phyloP scores from a whole-genome alignment of 2,888 invertebrate genomes.

The Agelastica alni region DNA sequence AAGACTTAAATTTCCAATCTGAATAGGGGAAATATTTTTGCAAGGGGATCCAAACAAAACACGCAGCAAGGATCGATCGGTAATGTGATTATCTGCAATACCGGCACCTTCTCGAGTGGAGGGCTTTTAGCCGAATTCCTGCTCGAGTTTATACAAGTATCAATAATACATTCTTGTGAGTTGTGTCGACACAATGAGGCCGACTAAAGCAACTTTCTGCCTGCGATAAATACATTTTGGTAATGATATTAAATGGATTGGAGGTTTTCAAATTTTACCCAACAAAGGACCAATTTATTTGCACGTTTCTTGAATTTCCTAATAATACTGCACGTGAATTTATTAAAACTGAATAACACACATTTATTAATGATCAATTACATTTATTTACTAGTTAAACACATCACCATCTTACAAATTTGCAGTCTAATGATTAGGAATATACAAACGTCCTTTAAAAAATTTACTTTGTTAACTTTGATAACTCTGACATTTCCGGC shows the following conservation, averaged over 20 bases:
- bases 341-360: too few relatives aligned
- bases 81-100: constrained; percentile 51
- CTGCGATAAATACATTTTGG: not conserved
- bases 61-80: constrained; percentile 43
- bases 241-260: not conserved
- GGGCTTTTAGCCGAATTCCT: constrained; percentile 52
- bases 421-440: too few relatives aligned
- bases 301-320: too few relatives aligned
- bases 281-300: too few relatives aligned
- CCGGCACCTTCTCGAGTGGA: constrained; percentile 48
- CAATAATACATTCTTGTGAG: constrained; percentile 48
- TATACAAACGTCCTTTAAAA: too few relatives aligned
- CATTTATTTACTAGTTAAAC: too few relatives aligned
- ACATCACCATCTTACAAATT: too few relatives aligned
- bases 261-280: too few relatives aligned
- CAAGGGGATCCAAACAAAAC: constrained; percentile 26
- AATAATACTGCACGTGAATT: too few relatives aligned
- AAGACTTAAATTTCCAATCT: constrained; percentile 46
- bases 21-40: constrained; percentile 31
- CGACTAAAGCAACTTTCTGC: not conserved
- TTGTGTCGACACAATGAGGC: not conserved
- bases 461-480: too few relatives aligned
- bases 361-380: too few relatives aligned
- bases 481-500: too few relatives aligned
- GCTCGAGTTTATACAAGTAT: constrained; percentile 51